Evolutionary conservation across 2,888 invertebrate genomes (phyloP).

Genomic region (Drosophila mettleri): DNA sequence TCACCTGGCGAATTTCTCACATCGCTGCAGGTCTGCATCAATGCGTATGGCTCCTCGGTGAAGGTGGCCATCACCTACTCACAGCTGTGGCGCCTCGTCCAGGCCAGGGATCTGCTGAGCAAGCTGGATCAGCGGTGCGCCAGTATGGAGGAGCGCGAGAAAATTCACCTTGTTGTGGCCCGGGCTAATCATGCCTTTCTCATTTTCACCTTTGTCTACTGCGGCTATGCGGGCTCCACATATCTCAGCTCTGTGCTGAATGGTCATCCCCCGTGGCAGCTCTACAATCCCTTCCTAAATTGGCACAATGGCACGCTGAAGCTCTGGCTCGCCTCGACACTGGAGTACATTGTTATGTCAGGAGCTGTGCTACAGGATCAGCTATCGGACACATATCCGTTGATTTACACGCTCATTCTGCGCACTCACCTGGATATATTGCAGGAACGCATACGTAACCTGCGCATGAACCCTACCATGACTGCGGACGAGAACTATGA

Average conservation of each 20-base stretch:
- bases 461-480: conserved; percentile 46
- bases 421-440: conserved; percentile 67
- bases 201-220: conserved; percentile 62
- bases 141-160: conserved; percentile 48
- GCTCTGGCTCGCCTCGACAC: conserved; percentile 53
- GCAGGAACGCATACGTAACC: conserved; percentile 52
- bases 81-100: conserved; percentile 57
- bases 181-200: conserved; percentile 59
- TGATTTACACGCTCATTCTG: conserved; percentile 63
- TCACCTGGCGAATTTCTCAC: conserved; percentile 70
- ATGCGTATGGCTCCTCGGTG: conserved; percentile 65
- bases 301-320: conserved; percentile 56
- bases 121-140: conserved; percentile 62
- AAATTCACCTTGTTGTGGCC: conserved; percentile 61
- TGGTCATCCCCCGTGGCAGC: conserved; percentile 70
- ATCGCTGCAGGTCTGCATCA: conserved; percentile 71
- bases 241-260: conserved; percentile 56
- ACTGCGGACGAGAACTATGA: conserved; percentile 64
- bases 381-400: conserved; percentile 63
- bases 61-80: conserved; percentile 61
- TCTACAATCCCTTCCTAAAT: conserved; percentile 71
- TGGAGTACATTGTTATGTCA: conserved; percentile 65
- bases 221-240: conserved; percentile 60
- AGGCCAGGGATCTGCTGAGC: conserved; percentile 57
- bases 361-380: conserved; percentile 68